Evolutionary conservation across 2,797 vertebrate genomes (phyloP), one percentile per base, ranked within the genome.

Genomic region (Takifugu rubripes): DNA sequence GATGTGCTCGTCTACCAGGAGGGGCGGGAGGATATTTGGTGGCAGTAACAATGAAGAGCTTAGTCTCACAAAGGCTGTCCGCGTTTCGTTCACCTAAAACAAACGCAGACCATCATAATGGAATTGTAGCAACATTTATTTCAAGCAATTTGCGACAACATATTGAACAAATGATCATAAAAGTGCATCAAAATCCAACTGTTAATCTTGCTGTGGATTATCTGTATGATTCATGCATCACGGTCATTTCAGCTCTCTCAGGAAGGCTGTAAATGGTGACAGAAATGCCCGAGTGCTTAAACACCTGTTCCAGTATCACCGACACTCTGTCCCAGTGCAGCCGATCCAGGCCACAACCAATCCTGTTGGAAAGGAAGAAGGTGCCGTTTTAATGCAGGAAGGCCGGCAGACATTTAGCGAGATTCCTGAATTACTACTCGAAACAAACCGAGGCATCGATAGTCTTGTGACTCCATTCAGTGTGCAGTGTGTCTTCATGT

Each of bases 261-360:
- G 81, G 84, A 25, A 96, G 89, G 40, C 73, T 90, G 61, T 98
- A 98, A 64, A 98, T 93, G 0, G 95, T 96, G 85, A 98, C 90
- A 52, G 78, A 87, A 78, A 97, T 86, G 75, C 91, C 64, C 11
- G 94, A 92, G 70, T 79, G 69, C 57, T 90, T 81, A 87, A 98
- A 98, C 59, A 96, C 87, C 12, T 95, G 84, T 52, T 92, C 89
- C 24, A 98, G 90, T 24, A 95, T 94, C 21, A 80, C 82, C 11
- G 92, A 93, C 74, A 98, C 96, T 52, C 70, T 81, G 12, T 70
- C 68, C 96, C 96, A 98, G 5, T 82, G 67, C 74, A 98, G 87
- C 42, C 86, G 58, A 33, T 98, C 95, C 48, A 98, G 91, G 56
- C 96, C 96, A 81, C 96, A 98, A 17, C 94, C 96, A 58, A 98